Conservation (phyloP, 2,888 invertebrate species). For the Leptinotarsa tumamoca region DNA sequence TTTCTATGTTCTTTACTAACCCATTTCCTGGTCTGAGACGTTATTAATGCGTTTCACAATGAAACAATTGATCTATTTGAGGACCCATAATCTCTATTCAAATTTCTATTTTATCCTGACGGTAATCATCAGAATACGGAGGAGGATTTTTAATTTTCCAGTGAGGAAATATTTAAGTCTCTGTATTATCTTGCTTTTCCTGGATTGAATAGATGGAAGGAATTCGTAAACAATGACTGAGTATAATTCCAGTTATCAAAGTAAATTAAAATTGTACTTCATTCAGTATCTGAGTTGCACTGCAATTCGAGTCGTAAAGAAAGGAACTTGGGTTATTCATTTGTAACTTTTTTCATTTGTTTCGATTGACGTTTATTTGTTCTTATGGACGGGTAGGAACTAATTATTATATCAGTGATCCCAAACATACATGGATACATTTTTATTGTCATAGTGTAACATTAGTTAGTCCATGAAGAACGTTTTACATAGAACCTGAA, state of each 20-base stretch:
- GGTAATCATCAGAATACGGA: slow-evolving; percentile 46
- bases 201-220: slow-evolving; percentile 36
- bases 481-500: too few species aligned
- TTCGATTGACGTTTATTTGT: too few species aligned
- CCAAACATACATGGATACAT: too few species aligned
- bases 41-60: not conserved
- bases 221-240: slow-evolving; percentile 35
- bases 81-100: slow-evolving; percentile 39
- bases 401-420: too few species aligned
- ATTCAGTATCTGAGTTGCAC: slow-evolving; percentile 1
- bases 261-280: slow-evolving; percentile 27
- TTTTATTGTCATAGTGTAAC: too few species aligned
- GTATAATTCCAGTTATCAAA: slow-evolving; percentile 25
- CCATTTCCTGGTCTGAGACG: not conserved
- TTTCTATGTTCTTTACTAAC: too few species aligned
- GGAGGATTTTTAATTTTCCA: slow-evolving; percentile 47
- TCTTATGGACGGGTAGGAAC: too few species aligned
- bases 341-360: too few species aligned
- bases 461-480: too few species aligned
- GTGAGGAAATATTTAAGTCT: slow-evolving; percentile 40
- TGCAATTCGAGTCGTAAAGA: not conserved
- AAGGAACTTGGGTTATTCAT: too few species aligned
- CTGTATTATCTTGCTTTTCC: slow-evolving; percentile 31
- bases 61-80: not conserved
- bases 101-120: slow-evolving; percentile 50